These are phyloP conservation scores for Ramphastos sulfuratus DNA, from an alignment of 2,113 vertebrate genomes.

Conservation along the genomic window DNA sequence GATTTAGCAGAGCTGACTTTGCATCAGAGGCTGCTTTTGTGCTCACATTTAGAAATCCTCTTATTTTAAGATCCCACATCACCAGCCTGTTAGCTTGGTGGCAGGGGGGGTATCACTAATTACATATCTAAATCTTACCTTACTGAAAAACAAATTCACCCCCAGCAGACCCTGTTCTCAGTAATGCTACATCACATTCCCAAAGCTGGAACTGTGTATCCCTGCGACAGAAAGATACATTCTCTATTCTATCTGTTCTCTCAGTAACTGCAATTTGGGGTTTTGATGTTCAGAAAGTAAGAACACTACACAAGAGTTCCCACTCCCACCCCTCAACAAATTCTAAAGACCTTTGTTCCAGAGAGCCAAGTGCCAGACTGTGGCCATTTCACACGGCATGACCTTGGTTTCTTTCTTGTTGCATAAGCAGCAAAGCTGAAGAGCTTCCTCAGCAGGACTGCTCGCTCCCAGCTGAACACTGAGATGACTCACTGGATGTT, in stretches of 20 bases:
- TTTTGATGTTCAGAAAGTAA: background rate
- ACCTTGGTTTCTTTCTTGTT: background rate
- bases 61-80: background rate
- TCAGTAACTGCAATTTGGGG: background rate
- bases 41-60: background rate
- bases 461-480: background rate
- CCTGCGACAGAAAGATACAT: background rate
- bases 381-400: background rate
- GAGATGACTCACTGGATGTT: background rate
- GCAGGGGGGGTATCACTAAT: background rate
- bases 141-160: background rate
- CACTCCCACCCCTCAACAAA: background rate
- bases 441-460: background rate
- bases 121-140: background rate
- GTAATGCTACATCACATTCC: rapidly evolving
- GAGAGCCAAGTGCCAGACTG: background rate
- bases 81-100: background rate
- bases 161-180: background rate
- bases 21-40: background rate
- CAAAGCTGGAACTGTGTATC: background rate
- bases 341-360: background rate
- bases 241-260: background rate
- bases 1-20: background rate
- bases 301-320: background rate
- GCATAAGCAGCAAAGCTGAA: background rate